Base-by-base conservation (phyloP, 2,888 invertebrate species). In the Andrena chrysosceles region DNA sequence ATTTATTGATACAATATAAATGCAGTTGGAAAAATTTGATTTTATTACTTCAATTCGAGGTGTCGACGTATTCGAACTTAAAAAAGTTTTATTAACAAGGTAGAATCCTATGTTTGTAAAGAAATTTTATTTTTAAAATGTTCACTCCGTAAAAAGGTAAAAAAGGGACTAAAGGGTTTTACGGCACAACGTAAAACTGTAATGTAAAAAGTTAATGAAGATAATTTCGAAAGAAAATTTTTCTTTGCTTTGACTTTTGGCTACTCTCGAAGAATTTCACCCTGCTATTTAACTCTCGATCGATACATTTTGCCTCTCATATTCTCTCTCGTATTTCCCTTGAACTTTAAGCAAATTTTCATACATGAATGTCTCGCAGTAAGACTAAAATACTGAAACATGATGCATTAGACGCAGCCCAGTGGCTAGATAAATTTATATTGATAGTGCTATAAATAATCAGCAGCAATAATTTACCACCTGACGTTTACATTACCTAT, bases 371-470 rank as follows among this genome's bases (percentile, higher is more conserved):
- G 67, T 78, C 64, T 48, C 26, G 54, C 16, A 78, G 13, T 56
- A 62, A 31, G 8, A 78, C 6, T 62, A 23, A 42, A 42, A 42
- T 23, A 56, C 56, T 7, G 23, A 23, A 77, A 49, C 79, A 35
- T 59, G 64, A 4, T 42, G 16, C 16, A 42, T 79, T 77, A 79
- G 56, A 3, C 26, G 29, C 77, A 77, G 49, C 56, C 49, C 64
- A 79, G 7, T 79, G 69, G 23, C 35, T 77, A 77, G 13, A 64
- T 76, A 64, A 64, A 76, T 76, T 56, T 48, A 68, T 56, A 29
- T 77, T 77, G 35, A 29, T 35, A 56, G 23, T 6, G 64, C 35
- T 77, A 79, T 64, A 77, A 79, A 69, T 79, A 79, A 49, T 64
- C 64, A 2, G 7, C 23, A n/a, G 2, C 10, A 54, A 8, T n/a